Percentiles rank a stretch among this genome's conserved stretches.
These are phyloP conservation scores for Oryzias melastigma DNA, from an alignment of 2,113 vertebrate species.

Conservation along the genomic window DNA sequence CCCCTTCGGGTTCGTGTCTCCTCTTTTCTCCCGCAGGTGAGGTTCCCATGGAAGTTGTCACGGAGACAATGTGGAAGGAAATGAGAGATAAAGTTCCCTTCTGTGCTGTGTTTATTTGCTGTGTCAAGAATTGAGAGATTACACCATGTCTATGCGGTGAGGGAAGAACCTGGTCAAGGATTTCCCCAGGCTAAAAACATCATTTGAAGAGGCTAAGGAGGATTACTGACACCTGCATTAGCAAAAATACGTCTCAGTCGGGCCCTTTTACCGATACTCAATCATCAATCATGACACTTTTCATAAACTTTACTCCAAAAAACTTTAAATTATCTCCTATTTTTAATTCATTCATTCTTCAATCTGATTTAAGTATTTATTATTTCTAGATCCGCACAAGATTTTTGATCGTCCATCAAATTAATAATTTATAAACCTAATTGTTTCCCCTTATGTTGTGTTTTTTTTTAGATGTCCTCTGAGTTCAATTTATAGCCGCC, in stretches of 20 bases:
- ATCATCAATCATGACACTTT: constrained; percentile 70
- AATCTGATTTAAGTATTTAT: neutral
- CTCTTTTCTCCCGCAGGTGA: constrained; percentile 48
- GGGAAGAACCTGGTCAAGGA: constrained; percentile 76
- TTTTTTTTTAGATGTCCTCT: constrained; percentile 31
- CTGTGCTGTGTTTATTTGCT: constrained; percentile 81
- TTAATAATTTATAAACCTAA: neutral
- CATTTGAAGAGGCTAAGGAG: constrained; percentile 64
- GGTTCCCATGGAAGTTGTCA: constrained; percentile 73
- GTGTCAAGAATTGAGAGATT: constrained; percentile 85
- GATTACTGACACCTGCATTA: constrained; percentile 76
- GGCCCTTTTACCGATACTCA: constrained; percentile 59
- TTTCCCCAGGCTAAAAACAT: constrained; percentile 75
- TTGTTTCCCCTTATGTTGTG: no score
- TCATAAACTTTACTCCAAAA: constrained; percentile 38
- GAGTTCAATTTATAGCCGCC: constrained; percentile 18
- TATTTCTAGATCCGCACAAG: neutral
- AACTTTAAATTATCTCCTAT: no score
- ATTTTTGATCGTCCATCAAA: neutral
- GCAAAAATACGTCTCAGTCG: constrained; percentile 64
- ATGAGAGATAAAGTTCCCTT: constrained; percentile 79
- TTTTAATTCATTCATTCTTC: no score
- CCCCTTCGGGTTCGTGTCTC: constrained; percentile 63
- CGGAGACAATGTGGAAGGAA: constrained; percentile 79
- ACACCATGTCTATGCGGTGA: constrained; percentile 74